These are phyloP conservation scores for Clytia hemisphaerica DNA, from an alignment of 30 jellyfish, hydroid and myxozoan genomes.

Conservation along the genomic window DNA sequence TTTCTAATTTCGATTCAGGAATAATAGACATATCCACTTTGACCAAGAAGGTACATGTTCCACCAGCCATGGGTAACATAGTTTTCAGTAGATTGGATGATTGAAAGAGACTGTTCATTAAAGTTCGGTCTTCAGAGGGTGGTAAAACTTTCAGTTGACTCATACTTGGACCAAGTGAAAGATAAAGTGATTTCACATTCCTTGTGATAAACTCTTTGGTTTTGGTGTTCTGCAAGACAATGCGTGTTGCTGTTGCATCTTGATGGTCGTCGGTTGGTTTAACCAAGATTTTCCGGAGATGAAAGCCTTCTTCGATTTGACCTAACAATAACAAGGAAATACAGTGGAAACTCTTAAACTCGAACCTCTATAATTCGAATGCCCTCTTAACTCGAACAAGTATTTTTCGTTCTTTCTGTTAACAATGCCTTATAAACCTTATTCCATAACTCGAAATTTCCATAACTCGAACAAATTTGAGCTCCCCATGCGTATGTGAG, in stretches of 20 bases:
- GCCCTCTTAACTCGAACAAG: too few relatives aligned
- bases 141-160: background rate
- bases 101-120: background rate
- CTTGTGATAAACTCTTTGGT: background rate
- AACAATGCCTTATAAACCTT: too few relatives aligned
- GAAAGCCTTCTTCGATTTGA: too few relatives aligned
- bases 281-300: too few relatives aligned
- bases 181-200: background rate
- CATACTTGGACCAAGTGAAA: conserved; percentile 1
- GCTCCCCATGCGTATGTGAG: too few relatives aligned
- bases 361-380: too few relatives aligned
- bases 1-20: background rate
- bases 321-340: too few relatives aligned
- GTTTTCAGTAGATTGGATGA: background rate
- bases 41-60: background rate
- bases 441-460: too few relatives aligned
- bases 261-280: background rate
- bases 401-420: too few relatives aligned
- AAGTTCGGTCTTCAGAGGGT: background rate
- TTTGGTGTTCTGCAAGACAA: background rate
- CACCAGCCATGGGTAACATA: background rate
- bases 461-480: too few relatives aligned
- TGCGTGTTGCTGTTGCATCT: background rate
- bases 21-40: background rate
- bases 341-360: too few relatives aligned